Conservation (phyloP, 2,797 vertebrate genomes). For the Macropus fuliginosus region DNA sequence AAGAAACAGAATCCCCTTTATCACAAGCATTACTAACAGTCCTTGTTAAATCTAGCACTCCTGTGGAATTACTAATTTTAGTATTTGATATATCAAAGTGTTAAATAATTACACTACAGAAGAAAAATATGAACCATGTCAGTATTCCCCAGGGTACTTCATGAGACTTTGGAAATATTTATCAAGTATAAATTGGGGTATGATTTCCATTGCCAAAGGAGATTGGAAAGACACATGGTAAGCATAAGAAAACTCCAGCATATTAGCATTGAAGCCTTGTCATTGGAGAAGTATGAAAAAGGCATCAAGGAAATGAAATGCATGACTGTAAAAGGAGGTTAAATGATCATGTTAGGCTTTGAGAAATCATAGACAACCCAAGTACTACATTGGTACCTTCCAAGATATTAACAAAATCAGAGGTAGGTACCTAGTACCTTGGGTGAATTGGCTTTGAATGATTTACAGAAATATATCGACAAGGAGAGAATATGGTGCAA, state of each 20-base stretch:
- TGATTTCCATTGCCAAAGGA: slow-evolving; percentile 1
- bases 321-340: neutral
- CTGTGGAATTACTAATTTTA: neutral
- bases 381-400: neutral
- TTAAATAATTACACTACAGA: neutral
- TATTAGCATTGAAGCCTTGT: neutral
- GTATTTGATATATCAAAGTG: neutral
- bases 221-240: neutral
- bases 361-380: neutral
- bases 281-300: neutral
- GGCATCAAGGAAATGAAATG: neutral
- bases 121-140: neutral
- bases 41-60: neutral
- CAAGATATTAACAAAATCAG: neutral
- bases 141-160: neutral
- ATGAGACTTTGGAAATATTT: neutral
- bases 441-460: neutral
- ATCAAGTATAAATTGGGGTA: neutral
- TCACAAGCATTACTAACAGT: neutral
- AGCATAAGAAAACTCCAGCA: neutral
- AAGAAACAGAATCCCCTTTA: neutral
- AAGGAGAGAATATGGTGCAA: neutral
- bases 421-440: neutral
- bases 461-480: neutral
- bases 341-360: neutral